Evolutionary conservation across 1,140 invertebrate genomes (phyloP).

Genomic region (Drosophila parvula): DNA sequence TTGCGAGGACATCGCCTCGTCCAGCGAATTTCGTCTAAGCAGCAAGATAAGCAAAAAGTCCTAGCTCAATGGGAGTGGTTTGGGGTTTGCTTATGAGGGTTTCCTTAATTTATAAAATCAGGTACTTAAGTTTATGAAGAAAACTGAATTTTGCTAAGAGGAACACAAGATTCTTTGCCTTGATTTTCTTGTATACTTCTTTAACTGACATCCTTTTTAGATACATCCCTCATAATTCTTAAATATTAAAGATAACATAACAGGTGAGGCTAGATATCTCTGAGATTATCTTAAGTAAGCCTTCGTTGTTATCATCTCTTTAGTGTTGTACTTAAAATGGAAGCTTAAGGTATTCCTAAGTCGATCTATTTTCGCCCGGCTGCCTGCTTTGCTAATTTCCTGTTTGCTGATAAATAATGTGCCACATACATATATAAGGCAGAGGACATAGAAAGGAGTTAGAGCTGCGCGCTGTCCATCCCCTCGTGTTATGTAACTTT

Average conservation of each 20-base stretch:
- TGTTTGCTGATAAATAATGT: constrained; percentile 82
- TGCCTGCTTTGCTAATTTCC: constrained; percentile 68
- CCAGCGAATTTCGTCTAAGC: constrained; percentile 67
- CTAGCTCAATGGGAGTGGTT: not conserved
- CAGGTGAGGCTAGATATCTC: not conserved
- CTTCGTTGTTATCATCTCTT: not conserved
- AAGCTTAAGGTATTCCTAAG: constrained; percentile 4
- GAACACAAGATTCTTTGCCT: not conserved
- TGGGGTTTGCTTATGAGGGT: not conserved
- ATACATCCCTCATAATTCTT: no score
- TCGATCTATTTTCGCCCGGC: not conserved
- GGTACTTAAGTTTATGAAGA: not conserved
- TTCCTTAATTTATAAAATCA: not conserved
- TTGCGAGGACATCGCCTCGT: constrained; percentile 54
- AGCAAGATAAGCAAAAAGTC: constrained; percentile 75
- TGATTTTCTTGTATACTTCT: no score
- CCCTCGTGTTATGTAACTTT: constrained; percentile 73
- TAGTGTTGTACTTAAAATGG: no score
- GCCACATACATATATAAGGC: constrained; percentile 21
- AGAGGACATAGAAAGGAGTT: constrained; percentile 28
- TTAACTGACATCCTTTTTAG: no score
- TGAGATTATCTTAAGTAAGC: not conserved
- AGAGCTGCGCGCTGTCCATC: constrained; percentile 35
- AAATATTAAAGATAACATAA: not conserved
- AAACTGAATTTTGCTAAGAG: not conserved